Evolutionary conservation across 2,113 vertebrate genomes (phyloP).

Genomic region (Entelurus aequoreus): DNA sequence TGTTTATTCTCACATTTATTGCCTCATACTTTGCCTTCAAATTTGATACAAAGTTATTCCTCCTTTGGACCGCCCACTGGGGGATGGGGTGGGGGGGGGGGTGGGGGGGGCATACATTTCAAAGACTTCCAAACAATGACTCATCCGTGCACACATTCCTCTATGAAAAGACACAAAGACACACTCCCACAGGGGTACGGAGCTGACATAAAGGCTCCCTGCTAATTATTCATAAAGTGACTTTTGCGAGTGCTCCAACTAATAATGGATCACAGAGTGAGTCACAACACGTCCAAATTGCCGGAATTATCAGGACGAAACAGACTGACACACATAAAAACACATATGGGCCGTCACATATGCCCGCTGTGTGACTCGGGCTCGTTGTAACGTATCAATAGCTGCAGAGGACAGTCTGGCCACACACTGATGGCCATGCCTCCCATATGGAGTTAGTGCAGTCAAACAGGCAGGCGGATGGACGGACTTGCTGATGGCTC

Average conservation of each 20-base stretch:
- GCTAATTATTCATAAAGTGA: slow-evolving; percentile 66
- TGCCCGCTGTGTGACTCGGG: slow-evolving; percentile 34
- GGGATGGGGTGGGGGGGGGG: not conserved
- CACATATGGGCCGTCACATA: slow-evolving; percentile 19
- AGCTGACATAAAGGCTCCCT: slow-evolving; percentile 54
- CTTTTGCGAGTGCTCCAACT: slow-evolving; percentile 43
- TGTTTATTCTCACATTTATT: slow-evolving; percentile 41
- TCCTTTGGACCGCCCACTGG: slow-evolving; percentile 32
- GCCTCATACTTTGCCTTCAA: slow-evolving; percentile 40
- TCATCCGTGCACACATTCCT: slow-evolving; percentile 39
- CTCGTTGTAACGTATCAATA: slow-evolving; percentile 55
- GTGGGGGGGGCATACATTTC: slow-evolving; percentile 34
- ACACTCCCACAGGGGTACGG: slow-evolving; percentile 37
- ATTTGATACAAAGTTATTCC: slow-evolving; percentile 51
- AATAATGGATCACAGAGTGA: slow-evolving; percentile 32
- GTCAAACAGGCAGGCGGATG: slow-evolving; percentile 43
- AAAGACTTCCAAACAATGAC: slow-evolving; percentile 57
- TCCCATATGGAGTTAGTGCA: slow-evolving; percentile 57
- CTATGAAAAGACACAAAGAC: slow-evolving; percentile 31
- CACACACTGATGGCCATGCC: slow-evolving; percentile 49
- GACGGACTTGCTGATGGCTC: slow-evolving; percentile 42
- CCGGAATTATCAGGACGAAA: slow-evolving; percentile 40
- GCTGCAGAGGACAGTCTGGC: slow-evolving; percentile 54
- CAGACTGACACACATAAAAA: slow-evolving; percentile 28
- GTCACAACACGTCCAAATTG: slow-evolving; percentile 53